Conservation (phyloP, 2,113 vertebrate genomes). For the Toxotes jaculatrix region DNA sequence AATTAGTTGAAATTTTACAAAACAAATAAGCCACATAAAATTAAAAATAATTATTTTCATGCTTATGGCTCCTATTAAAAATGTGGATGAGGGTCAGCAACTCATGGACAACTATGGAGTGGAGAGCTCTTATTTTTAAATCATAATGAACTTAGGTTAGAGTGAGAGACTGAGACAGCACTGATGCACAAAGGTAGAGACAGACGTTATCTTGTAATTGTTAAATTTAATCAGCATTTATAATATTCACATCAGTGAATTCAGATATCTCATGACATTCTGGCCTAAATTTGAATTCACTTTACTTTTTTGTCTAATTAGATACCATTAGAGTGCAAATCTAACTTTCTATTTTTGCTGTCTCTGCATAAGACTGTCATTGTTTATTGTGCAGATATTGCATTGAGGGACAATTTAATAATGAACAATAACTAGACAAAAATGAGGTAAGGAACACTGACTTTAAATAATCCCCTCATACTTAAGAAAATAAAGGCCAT, state of each 20-base stretch:
- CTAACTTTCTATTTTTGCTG: conserved; percentile 34
- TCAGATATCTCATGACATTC: conserved; percentile 42
- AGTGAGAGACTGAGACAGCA: conserved; percentile 41
- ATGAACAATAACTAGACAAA: not conserved
- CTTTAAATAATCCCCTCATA: conserved; percentile 14
- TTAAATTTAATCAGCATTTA: conserved; percentile 64
- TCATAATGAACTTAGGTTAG: conserved; percentile 62
- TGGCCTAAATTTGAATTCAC: conserved; percentile 53
- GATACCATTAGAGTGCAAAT: conserved; percentile 34
- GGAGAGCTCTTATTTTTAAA: conserved; percentile 44
- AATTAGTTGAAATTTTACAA: not conserved
- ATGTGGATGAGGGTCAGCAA: conserved; percentile 52
- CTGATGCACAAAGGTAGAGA: conserved; percentile 57
- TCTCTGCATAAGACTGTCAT: conserved; percentile 7
- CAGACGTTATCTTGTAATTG: conserved; percentile 56
- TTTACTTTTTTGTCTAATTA: conserved; percentile 50
- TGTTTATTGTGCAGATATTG: not conserved
- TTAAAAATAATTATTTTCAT: conserved; percentile 37
- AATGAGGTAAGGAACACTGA: not conserved
- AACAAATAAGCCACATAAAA: conserved; percentile 1
- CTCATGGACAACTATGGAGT: conserved; percentile 16
- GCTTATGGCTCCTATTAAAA: conserved; percentile 43
- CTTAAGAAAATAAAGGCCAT: conserved; percentile 16
- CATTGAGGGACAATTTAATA: conserved; percentile 8
- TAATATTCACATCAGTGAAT: conserved; percentile 56